These are phyloP conservation scores for Phylloscopus trochiloides DNA, from an alignment of 2,113 vertebrate species.

Conservation along the genomic window DNA sequence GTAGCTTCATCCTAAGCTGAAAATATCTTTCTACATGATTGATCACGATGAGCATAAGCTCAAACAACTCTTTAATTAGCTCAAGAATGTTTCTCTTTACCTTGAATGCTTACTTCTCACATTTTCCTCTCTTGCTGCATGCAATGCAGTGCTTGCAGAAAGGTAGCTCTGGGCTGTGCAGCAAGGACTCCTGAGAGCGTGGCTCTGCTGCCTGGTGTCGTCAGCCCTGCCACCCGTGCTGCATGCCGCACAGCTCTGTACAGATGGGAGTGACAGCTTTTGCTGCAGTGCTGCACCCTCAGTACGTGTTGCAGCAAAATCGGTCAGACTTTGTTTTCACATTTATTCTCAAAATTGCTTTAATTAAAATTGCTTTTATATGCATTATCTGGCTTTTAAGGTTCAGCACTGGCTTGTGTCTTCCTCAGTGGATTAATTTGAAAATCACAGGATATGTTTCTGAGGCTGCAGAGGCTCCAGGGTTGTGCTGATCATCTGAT, in stretches of 20 bases:
- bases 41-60: not conserved
- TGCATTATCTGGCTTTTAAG: not conserved
- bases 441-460: not conserved
- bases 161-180: not conserved
- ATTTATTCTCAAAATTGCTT: not conserved
- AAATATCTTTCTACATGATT: not conserved
- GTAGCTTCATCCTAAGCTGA: not conserved
- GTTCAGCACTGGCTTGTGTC: not conserved
- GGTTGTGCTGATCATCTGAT: constrained; percentile 61
- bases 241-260: not conserved
- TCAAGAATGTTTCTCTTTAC: not conserved
- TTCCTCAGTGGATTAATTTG: not conserved
- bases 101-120: not conserved
- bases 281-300: constrained; percentile 63
- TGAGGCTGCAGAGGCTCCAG: constrained; percentile 23
- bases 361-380: not conserved
- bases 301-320: not conserved
- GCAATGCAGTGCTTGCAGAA: not conserved
- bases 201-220: not conserved
- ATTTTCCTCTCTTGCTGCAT: not conserved
- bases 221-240: not conserved
- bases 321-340: not conserved
- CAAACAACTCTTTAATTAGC: not conserved
- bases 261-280: constrained; percentile 5
- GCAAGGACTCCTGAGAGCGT: not conserved